Base-by-base conservation (phyloP, 2,888 invertebrate species). In the Ichneumoninae sp. region DNA sequence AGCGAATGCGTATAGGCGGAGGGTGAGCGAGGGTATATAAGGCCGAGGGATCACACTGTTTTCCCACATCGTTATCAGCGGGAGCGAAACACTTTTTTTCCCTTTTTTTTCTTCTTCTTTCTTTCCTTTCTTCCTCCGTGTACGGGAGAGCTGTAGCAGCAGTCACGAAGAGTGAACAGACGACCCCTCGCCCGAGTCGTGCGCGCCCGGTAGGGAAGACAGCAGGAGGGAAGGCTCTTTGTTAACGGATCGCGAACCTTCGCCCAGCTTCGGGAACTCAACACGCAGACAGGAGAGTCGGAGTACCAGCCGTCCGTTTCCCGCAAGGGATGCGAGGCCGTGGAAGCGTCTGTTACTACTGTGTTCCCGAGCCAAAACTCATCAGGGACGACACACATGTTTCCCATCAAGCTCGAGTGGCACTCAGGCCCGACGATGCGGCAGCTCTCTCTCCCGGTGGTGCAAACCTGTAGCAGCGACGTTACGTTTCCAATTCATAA, bases 311-410 rank as follows among this genome's bases (percentile, higher is more conserved):
- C 80, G 80, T 81, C 71, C 44, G 66, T 80, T 83, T 83, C 83
- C 76, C 83, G 80, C 83, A 73, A 66, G 76, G 76, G 47, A 73
- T 73, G 52, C 68, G 36, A 33, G 44, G 26, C 22, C 10, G 16
- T 44, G 65, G 30, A 63, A 57, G 22, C 70, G 71, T 80, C 75
- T 73, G 71, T 77, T 79, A 65, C 80, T 63, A 54, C 75, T 71
- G 30, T 69, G 69, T 75, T 52, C 26, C 3, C 47, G 47, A 63
- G 75, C 73, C 40, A 74, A 83, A 85, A 85, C 85, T 85, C 85
- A 85, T 85, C 85, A 85, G 70, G 73, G 57, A 77, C 74, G 77
- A 85, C 83, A 85, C 83, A 83, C 85, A 83, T 85, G 85, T 85
- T 85, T 81, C 81, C 74, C 85, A 85, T 85, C 85, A 81, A 83